Evolutionary conservation across 1,140 invertebrate genomes (phyloP).

Genomic region (Cyclargus thomasi): DNA sequence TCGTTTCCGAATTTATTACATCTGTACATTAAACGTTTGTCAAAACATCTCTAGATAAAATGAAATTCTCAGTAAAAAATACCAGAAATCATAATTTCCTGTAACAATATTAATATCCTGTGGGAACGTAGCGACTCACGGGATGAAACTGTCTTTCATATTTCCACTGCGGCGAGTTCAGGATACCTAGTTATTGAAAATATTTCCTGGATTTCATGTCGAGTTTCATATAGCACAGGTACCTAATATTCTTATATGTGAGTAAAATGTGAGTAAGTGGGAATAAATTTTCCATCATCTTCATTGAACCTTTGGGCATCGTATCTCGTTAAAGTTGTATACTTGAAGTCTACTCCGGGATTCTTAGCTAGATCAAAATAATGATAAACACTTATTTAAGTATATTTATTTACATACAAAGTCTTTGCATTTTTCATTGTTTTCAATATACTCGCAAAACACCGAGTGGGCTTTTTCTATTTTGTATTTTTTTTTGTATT

Average conservation of each 20-base stretch:
- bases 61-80: neutral
- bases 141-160: constrained; percentile 13
- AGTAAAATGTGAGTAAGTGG: neutral
- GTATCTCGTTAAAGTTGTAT: neutral
- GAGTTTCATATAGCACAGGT: neutral
- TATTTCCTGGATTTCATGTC: neutral
- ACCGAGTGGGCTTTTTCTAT: too few species aligned
- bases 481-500: too few species aligned
- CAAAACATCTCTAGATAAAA: neutral
- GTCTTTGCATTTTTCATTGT: too few species aligned
- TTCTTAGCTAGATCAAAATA: too few species aligned
- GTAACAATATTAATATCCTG: constrained; percentile 14
- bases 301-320: neutral
- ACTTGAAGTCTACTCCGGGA: too few species aligned
- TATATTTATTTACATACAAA: too few species aligned
- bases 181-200: constrained; percentile 12
- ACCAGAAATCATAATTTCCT: constrained; percentile 7
- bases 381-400: too few species aligned
- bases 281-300: too few species aligned
- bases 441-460: too few species aligned
- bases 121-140: constrained; percentile 12
- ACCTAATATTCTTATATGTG: neutral
- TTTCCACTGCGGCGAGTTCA: constrained; percentile 3
- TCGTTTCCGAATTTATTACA: neutral
- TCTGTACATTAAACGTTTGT: neutral